A percentile compares a stretch with the other conserved stretches of the same genome.
These are phyloP conservation scores for Macaria liturata DNA, from an alignment of 2,888 invertebrate species.

Conservation along the genomic window DNA sequence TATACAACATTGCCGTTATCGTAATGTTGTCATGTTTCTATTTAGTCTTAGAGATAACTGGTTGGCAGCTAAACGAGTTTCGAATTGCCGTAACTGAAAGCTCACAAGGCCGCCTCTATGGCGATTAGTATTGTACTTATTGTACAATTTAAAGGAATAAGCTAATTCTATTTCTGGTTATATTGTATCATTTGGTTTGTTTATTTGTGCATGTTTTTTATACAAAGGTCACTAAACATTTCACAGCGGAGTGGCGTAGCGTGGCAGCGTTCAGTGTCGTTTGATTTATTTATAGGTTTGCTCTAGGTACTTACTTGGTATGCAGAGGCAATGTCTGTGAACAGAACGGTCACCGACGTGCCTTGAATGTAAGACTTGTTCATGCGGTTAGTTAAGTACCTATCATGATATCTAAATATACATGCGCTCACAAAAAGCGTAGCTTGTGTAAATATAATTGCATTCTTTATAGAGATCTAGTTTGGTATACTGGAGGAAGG, in stretches of 20 bases:
- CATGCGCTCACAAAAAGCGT: too few species aligned
- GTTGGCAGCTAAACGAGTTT: conserved; percentile 46
- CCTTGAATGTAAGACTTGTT: conserved; percentile 53
- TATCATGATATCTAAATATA: too few species aligned
- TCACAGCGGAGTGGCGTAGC: conserved; percentile 4
- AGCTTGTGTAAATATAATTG: too few species aligned
- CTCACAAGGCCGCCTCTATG: conserved; percentile 41
- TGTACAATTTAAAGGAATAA: too few species aligned
- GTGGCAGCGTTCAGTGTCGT: conserved; percentile 15
- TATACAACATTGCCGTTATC: conserved; percentile 40
- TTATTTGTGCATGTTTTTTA: too few species aligned
- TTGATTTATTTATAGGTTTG: conserved; percentile 41
- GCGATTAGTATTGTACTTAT: conserved; percentile 10
- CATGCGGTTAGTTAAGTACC: conserved; percentile 23
- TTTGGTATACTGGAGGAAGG: too few species aligned
- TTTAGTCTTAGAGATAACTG: conserved; percentile 45
- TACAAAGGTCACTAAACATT: conserved; percentile 4
- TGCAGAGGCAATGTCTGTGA: conserved; percentile 62
- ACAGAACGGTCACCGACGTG: conserved; percentile 64
- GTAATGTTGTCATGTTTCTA: conserved; percentile 46
- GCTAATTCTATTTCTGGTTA: too few species aligned
- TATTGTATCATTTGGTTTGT: too few species aligned
- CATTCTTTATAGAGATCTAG: too few species aligned
- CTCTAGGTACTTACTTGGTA: conserved; percentile 54
- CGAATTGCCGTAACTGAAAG: conserved; percentile 45